phyloP scores from a whole-genome alignment of 1,140 invertebrate genomes.

The Drosophila ercepeae region DNA sequence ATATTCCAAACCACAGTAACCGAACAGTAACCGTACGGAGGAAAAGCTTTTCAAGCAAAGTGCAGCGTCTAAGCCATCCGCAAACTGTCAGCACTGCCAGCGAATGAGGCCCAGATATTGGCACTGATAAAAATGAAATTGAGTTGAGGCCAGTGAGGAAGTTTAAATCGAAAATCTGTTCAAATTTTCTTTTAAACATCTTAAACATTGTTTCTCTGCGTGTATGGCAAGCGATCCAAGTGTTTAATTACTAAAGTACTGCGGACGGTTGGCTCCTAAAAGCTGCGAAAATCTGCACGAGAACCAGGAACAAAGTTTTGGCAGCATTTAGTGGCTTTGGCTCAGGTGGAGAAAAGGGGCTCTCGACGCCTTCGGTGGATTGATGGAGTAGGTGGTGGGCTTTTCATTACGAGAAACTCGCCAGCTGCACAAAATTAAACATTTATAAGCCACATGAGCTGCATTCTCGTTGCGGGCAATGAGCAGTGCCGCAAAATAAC shows the following conservation, averaged over 20 bases:
- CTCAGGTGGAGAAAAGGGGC: conserved; percentile 66
- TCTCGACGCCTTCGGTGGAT: conserved; percentile 59
- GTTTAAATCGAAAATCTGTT: too few relatives aligned
- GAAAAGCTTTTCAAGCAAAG: conserved; percentile 16
- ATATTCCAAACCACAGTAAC: not conserved
- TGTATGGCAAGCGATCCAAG: conserved; percentile 17
- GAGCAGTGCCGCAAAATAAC: conserved; percentile 44
- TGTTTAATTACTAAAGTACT: conserved; percentile 70
- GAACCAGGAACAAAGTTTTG: conserved; percentile 41
- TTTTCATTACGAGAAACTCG: conserved; percentile 32
- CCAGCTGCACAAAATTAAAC: conserved; percentile 42
- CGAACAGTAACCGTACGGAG: too few relatives aligned
- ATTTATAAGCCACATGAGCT: conserved; percentile 37
- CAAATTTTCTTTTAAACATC: not conserved
- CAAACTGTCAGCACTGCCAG: too few relatives aligned
- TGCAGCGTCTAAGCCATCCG: conserved; percentile 41
- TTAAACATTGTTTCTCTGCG: not conserved
- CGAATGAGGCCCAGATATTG: conserved; percentile 1
- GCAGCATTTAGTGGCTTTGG: conserved; percentile 56
- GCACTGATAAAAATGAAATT: conserved; percentile 8
- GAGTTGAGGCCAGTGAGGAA: too few relatives aligned
- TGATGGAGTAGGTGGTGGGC: conserved; percentile 22
- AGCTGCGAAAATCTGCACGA: conserved; percentile 16
- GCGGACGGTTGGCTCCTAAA: conserved; percentile 33
- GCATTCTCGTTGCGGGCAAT: conserved; percentile 15